Percentiles rank a stretch among this genome's conserved stretches.
Conservation (phyloP, 2,797 vertebrate genomes). For the Malurus splendens region DNA sequence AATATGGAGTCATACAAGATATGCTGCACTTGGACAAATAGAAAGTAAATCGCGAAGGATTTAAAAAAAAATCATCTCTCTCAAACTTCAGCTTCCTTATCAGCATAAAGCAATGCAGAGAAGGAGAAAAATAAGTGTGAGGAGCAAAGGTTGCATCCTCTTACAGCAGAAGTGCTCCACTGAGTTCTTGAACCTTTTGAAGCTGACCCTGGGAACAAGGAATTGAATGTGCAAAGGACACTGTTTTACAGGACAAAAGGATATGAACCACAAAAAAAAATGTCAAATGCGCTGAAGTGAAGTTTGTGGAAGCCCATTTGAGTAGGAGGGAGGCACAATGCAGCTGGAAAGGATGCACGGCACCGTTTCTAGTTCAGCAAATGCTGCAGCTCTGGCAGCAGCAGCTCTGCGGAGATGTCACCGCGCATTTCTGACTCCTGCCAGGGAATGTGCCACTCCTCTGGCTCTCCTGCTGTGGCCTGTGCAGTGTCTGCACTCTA, state of each 20-base stretch:
- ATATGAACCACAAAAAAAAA: conserved; percentile 40
- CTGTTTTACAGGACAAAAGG: conserved; percentile 30
- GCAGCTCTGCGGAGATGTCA: background rate
- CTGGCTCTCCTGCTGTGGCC: background rate
- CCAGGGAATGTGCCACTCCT: background rate
- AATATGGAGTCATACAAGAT: background rate
- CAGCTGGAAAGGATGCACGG: background rate
- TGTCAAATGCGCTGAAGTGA: conserved; percentile 19
- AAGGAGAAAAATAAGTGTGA: background rate
- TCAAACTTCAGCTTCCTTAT: conserved; percentile 23
- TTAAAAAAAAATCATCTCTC: background rate
- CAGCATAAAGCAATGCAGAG: background rate
- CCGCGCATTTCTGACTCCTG: accelerated
- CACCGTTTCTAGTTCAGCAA: background rate
- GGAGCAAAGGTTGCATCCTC: background rate
- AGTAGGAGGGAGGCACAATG: background rate
- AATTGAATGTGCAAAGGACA: conserved; percentile 15
- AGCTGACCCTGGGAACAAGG: conserved; percentile 31
- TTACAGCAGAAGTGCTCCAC: background rate
- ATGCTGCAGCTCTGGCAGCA: background rate
- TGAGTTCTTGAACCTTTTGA: conserved; percentile 24
- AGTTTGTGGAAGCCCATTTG: conserved; percentile 15
- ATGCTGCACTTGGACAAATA: background rate
- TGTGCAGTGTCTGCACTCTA: background rate
- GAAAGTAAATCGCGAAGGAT: conserved; percentile 12